Conservation (phyloP, 2,113 vertebrate genomes). For the Columba livia region DNA sequence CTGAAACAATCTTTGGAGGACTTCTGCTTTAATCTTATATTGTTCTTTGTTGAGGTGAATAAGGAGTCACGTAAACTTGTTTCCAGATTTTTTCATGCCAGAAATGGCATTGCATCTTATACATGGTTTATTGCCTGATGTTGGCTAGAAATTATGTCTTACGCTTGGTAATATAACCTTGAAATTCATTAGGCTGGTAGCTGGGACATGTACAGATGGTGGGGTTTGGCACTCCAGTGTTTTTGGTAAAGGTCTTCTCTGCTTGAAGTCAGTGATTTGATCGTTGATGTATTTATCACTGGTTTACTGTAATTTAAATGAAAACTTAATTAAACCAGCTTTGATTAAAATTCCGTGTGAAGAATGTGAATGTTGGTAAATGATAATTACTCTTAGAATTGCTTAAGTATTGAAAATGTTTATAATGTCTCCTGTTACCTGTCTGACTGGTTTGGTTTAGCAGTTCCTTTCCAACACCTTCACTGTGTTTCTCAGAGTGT, state of each 20-base stretch:
- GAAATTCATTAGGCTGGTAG: slow-evolving; percentile 21
- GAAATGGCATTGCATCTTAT: not conserved
- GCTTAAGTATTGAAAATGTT: not conserved
- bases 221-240: slow-evolving; percentile 31
- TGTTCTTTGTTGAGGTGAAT: not conserved
- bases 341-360: slow-evolving; percentile 37
- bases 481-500: not conserved
- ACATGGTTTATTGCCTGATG: not conserved
- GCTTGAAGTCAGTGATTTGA: slow-evolving; percentile 52
- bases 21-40: not conserved
- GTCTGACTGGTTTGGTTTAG: not conserved
- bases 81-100: not conserved
- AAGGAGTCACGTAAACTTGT: not conserved
- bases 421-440: not conserved
- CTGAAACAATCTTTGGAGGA: not conserved
- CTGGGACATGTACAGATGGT: slow-evolving; percentile 39
- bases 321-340: slow-evolving; percentile 42
- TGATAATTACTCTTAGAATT: not conserved
- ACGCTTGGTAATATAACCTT: not conserved
- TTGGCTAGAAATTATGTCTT: not conserved
- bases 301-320: slow-evolving; percentile 31
- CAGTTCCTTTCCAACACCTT: not conserved
- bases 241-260: slow-evolving; percentile 52
- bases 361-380: not conserved
- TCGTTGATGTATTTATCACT: slow-evolving; percentile 44